Percentiles rank a stretch among this genome's conserved stretches.
phyloP scores from a whole-genome alignment of 2,113 vertebrate species.

The Melanostigma gelatinosum region DNA sequence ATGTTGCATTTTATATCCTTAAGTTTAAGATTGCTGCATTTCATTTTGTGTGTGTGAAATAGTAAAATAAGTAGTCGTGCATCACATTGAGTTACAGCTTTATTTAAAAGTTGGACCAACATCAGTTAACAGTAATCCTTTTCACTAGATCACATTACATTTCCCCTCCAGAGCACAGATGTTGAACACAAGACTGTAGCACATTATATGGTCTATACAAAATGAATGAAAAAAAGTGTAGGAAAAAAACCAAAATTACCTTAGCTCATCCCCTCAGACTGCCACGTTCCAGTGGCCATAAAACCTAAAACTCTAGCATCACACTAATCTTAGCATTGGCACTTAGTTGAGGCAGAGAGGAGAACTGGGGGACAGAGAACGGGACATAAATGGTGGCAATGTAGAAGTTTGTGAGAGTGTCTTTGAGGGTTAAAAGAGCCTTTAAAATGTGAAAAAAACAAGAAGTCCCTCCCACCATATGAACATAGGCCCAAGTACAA shows the following conservation, averaged over 20 bases:
- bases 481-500: constrained; percentile 20
- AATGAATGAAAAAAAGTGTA: constrained; percentile 41
- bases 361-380: constrained; percentile 25
- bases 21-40: background rate
- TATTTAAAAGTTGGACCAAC: constrained; percentile 66
- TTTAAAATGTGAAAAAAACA: constrained; percentile 32
- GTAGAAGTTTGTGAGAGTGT: constrained; percentile 8
- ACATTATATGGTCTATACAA: constrained; percentile 56
- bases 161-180: constrained; percentile 35
- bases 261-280: constrained; percentile 6
- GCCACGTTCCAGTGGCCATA: constrained; percentile 3
- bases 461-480: constrained; percentile 3
- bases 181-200: constrained; percentile 59
- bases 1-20: background rate
- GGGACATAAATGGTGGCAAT: background rate
- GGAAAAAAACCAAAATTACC: background rate
- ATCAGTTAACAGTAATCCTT: constrained; percentile 23
- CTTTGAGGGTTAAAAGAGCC: constrained; percentile 5
- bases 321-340: background rate
- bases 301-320: constrained; percentile 18
- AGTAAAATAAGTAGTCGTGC: background rate
- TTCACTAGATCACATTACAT: background rate
- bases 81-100: constrained; percentile 61
- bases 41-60: background rate
- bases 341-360: constrained; percentile 18